Percentiles rank a stretch among this genome's conserved stretches.
Evolutionary conservation across 2,797 vertebrate genomes (phyloP).

Genomic region (Mormyrus hasselquistii): DNA sequence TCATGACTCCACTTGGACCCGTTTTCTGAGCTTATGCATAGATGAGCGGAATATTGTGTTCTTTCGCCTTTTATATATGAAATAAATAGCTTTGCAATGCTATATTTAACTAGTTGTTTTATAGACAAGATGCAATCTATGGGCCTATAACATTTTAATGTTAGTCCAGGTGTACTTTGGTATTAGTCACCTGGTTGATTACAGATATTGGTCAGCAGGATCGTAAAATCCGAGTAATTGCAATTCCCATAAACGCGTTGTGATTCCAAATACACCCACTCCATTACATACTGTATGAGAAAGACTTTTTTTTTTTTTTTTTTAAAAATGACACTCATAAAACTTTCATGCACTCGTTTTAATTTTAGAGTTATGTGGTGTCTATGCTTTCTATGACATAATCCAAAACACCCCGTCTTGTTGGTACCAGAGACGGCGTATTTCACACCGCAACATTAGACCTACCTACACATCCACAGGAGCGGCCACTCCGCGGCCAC

Average conservation of each 20-base stretch:
- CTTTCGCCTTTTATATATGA: background rate
- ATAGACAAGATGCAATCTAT: background rate
- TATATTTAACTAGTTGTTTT: background rate
- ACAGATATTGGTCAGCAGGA: background rate
- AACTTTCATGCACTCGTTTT: background rate
- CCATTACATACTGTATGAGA: background rate
- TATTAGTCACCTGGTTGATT: background rate
- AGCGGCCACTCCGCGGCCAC: background rate
- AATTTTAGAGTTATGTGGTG: background rate
- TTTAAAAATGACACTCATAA: constrained; percentile 6
- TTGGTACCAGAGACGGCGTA: constrained; percentile 23
- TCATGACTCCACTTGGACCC: background rate
- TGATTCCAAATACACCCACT: background rate
- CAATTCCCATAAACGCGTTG: background rate
- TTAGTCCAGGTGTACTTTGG: background rate
- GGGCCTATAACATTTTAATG: background rate
- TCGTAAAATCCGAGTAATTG: background rate
- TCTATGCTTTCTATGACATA: background rate
- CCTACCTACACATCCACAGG: background rate
- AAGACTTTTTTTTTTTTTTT: background rate
- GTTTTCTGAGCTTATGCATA: background rate
- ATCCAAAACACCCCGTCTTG: background rate
- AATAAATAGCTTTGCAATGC: background rate
- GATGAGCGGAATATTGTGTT: background rate
- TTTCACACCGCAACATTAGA: background rate